Evolutionary conservation across 2,888 invertebrate species (phyloP), one percentile per base, ranked within the genome.

Genomic region (Stenodema calcarata): DNA sequence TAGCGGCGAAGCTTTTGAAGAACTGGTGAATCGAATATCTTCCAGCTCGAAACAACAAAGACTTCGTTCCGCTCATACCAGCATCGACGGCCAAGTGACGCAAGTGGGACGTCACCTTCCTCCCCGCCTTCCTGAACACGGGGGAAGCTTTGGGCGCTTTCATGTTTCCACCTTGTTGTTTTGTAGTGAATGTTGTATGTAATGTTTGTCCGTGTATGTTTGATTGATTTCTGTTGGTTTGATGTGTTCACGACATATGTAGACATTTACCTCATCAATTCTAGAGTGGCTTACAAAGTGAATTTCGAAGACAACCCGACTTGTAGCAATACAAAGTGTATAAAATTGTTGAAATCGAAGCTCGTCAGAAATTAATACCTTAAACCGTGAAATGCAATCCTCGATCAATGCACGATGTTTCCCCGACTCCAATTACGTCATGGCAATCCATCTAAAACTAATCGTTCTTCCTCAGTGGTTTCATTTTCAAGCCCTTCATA

Each of bases 1-100:
- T 44, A 2, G 73, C 44, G 0, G 44, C 16, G 84, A 84, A 70
- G 35, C 84, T 73, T 28, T 47, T 70, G 44, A 84, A 27, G 16
- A 84, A 84, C 30, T 84, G 73, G 2, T 44, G 73, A 7, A 84
- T 73, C 6, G 84, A 73, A 44, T 84, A 84, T 28, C 84, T 42
- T 14, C 70, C 35, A 18, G 84, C 84, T 18, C 84, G 23, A 42
- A 84, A 70, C 18, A 84, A 14, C 2, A 70, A 47, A 6, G 42
- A 27, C 23, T 44, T 84, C 0, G 84, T 84, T 27, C 84, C 84
- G 16, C 23, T 28, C 80, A 80, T 50, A 4, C 50, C 28, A 14
- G 28, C 35, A 27, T 27, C 42, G 16, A 54, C 16, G 16, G 47
- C 54, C 16, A 50, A 16, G 80, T 80, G 80, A 1, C 80, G 80